A percentile compares a stretch with the other conserved stretches of the same genome.
phyloP scores from a whole-genome alignment of 2,888 invertebrate species.

The Acanthosepion pharaonis region DNA sequence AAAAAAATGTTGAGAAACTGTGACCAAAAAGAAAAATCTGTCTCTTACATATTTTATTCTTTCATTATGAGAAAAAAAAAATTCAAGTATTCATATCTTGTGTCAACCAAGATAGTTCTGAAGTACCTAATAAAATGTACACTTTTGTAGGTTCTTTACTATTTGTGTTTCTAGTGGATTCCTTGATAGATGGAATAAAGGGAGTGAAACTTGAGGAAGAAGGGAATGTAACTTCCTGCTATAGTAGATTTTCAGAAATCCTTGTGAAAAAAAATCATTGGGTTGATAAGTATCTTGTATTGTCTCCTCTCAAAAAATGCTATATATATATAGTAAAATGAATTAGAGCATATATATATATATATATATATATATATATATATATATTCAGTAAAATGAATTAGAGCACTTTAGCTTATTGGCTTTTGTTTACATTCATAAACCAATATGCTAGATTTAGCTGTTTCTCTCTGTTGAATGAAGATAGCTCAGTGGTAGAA shows the following conservation, averaged over 20 bases:
- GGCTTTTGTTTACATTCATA: no score
- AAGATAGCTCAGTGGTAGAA: no score
- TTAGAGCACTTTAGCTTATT: no score
- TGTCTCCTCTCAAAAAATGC: neutral
- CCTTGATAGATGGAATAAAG: neutral
- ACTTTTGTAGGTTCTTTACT: neutral
- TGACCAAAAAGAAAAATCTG: neutral
- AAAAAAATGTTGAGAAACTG: neutral
- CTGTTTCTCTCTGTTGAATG: no score
- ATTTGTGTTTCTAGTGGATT: neutral
- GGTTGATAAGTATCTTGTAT: constrained; percentile 1
- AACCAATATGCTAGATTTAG: no score
- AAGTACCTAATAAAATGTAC: neutral
- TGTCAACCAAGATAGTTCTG: neutral
- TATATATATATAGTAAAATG: neutral
- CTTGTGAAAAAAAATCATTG: neutral
- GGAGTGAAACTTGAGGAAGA: neutral
- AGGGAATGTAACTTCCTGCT: neutral
- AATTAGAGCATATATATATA: no score
- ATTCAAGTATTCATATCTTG: neutral
- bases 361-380: no score
- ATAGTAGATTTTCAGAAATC: neutral
- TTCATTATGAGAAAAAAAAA: neutral
- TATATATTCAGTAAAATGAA: no score
- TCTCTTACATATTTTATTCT: neutral